Evolutionary conservation across 2,113 vertebrate species (phyloP), one percentile per base, ranked within the genome.

Genomic region (Eclectus roratus): DNA sequence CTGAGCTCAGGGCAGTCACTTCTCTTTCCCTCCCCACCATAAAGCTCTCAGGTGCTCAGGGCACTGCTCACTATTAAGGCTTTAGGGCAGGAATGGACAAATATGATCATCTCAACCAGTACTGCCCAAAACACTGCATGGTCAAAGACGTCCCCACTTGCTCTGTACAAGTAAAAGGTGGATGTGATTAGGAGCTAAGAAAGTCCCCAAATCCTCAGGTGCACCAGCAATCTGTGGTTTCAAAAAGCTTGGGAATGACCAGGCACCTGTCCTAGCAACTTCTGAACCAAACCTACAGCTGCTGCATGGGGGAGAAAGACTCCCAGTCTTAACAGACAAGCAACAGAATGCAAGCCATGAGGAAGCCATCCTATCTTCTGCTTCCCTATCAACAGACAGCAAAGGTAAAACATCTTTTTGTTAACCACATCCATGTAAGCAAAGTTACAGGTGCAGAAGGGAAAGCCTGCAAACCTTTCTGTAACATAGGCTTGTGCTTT

Each of bases 81-180:
- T 61, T 64, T 5, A 80, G 46, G 55, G 28, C 20, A 74, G 10
- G 44, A 78, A 68, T 6, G 25, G 65, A 89, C 17, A 18, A 65
- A 46, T 2, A 58, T 15, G 31, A 68, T 82, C 29, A 58, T 19
- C 64, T 69, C 72, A 47, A 46, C 17, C 61, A 78, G 52, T 61
- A 46, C 6, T 50, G 35, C 52, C 71, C 88, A 76, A 85, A 68
- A 4, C 35, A 43, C 37, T 20, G 37, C 25, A 53, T 0, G 2
- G 27, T 66, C 69, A 56, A n/a, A 25, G 10, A 43, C 0, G 0
- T 19, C 9, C 43, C 25, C 2, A 5, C 17, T 18, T 72, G 49
- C 33, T 60, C 46, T 31, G 17, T 28, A 47, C 41, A 61, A 13
- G 17, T 64, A 37, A 31, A 82, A 85, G 23, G 17, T 47, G 37